Evolutionary conservation across 2,888 invertebrate species (phyloP).

Genomic region (Strigamia maritima): DNA sequence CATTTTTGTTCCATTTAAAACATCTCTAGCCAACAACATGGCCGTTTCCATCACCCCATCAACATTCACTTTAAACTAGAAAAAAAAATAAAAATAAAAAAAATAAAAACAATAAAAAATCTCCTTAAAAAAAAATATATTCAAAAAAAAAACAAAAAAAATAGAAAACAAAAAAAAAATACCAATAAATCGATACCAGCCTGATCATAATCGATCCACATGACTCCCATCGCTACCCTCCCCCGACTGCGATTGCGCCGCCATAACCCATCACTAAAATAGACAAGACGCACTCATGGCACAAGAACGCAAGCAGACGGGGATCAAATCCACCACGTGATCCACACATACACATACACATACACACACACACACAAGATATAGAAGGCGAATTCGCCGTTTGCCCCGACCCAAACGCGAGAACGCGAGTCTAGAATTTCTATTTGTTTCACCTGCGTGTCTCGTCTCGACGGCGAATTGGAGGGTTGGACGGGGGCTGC

Average conservation of each 20-base stretch:
- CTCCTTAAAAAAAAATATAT: neutral
- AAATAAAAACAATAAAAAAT: neutral
- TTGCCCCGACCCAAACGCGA: no score
- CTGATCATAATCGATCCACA: neutral
- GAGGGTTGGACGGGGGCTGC: no score
- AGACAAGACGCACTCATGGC: slow-evolving; percentile 31
- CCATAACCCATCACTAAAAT: slow-evolving; percentile 34
- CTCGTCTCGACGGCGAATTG: no score
- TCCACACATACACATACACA: slow-evolving; percentile 16
- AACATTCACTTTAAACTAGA: neutral
- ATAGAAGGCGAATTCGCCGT: neutral
- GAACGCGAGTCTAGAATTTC: no score
- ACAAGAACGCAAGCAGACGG: neutral
- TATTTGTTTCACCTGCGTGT: no score
- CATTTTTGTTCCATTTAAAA: slow-evolving; percentile 34
- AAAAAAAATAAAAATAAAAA: neutral
- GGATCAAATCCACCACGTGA: slow-evolving; percentile 29
- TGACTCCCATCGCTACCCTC: neutral
- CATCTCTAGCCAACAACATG: slow-evolving; percentile 26
- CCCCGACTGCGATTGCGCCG: slow-evolving; percentile 26
- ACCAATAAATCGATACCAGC: neutral
- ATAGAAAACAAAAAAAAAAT: neutral
- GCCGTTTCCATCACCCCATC: slow-evolving; percentile 1
- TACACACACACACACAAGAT: neutral
- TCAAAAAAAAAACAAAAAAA: neutral